phyloP scores from a whole-genome alignment of 2,888 invertebrate genomes.

The Lycia hirtaria region DNA sequence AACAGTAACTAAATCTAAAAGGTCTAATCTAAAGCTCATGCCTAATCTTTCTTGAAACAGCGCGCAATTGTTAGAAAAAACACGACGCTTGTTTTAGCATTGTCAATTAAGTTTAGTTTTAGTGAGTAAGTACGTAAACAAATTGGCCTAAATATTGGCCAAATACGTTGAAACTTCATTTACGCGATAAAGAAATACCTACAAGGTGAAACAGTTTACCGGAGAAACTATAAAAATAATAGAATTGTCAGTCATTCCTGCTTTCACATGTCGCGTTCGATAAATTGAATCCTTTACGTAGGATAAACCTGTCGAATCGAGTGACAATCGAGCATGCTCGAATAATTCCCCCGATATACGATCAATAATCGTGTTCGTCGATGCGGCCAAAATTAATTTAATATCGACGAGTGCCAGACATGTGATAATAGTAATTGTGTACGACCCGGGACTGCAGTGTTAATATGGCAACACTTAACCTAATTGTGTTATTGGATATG shows the following conservation, averaged over 20 bases:
- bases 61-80: too few relatives aligned
- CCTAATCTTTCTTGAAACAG: too few relatives aligned
- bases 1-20: too few relatives aligned
- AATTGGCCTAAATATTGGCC: too few relatives aligned
- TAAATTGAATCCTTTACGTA: slow-evolving; percentile 32
- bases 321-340: slow-evolving; percentile 51
- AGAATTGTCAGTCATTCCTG: slow-evolving; percentile 23
- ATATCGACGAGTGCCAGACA: slow-evolving; percentile 47
- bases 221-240: slow-evolving; percentile 9
- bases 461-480: slow-evolving; percentile 38
- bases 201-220: slow-evolving; percentile 7
- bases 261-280: slow-evolving; percentile 30
- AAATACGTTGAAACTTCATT: background rate
- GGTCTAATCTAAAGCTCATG: too few relatives aligned
- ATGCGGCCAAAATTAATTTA: slow-evolving; percentile 48
- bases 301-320: slow-evolving; percentile 46
- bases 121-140: too few relatives aligned
- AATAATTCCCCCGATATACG: slow-evolving; percentile 39
- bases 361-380: slow-evolving; percentile 32
- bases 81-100: too few relatives aligned
- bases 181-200: background rate
- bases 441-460: slow-evolving; percentile 39
- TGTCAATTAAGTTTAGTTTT: too few relatives aligned
- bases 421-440: slow-evolving; percentile 56
- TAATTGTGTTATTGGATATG: slow-evolving; percentile 25